These are phyloP conservation scores for Papilio demoleus DNA, from an alignment of 2,888 invertebrate species.

Conservation along the genomic window DNA sequence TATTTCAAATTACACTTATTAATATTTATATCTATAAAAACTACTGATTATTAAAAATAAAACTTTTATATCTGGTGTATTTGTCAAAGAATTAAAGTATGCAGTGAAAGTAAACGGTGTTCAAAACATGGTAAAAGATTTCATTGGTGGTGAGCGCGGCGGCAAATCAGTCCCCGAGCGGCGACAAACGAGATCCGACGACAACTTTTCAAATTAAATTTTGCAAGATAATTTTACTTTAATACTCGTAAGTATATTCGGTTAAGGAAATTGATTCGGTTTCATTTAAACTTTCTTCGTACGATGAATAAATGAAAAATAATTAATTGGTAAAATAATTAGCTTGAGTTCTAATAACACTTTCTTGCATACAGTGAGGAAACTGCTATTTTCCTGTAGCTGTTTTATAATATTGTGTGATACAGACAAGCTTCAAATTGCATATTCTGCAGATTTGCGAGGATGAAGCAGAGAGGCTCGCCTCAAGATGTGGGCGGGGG, in stretches of 20 bases:
- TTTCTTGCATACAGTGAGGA: not conserved
- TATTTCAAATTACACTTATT: not conserved
- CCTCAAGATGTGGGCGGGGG: not conserved
- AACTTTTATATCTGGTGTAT: not conserved
- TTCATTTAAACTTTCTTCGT: not conserved
- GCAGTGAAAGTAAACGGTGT: not conserved
- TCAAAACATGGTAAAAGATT: not conserved
- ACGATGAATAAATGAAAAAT: not conserved
- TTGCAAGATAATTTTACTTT: constrained; percentile 23
- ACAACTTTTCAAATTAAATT: constrained; percentile 21
- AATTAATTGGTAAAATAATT: not conserved
- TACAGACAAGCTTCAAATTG: constrained; percentile 6
- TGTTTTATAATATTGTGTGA: no score
- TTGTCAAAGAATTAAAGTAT: not conserved
- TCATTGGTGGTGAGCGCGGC: constrained; percentile 9
- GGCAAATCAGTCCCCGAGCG: constrained; percentile 1
- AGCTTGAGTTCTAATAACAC: not conserved
- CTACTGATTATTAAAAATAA: not conserved
- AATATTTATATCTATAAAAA: no score
- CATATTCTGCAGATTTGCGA: constrained; percentile 1
- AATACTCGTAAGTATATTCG: constrained; percentile 9
- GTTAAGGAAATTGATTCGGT: constrained; percentile 5
- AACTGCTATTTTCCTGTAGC: not conserved
- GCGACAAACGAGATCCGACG: not conserved
- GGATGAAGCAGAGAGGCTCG: not conserved